A percentile compares a stretch with the other conserved stretches of the same genome.
Conservation (phyloP, 1,140 invertebrate genomes). For the Portunus trituberculatus region DNA sequence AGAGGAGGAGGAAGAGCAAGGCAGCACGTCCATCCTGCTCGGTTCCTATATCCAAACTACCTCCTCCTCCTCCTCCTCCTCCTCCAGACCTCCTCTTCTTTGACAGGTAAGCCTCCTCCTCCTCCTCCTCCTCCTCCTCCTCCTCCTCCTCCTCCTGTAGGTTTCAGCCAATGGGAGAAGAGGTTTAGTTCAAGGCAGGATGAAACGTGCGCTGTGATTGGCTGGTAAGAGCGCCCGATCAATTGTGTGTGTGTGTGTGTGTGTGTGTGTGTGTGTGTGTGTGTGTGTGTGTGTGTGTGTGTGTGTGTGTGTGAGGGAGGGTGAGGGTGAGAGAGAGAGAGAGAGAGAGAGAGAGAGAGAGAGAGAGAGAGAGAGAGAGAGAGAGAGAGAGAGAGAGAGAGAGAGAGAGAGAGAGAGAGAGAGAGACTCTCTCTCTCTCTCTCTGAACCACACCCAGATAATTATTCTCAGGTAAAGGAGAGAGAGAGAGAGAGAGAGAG, state of each 20-base stretch:
- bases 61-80: background rate
- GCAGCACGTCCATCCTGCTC: background rate
- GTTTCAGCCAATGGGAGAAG: background rate
- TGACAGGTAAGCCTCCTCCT: background rate
- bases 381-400: slow-evolving; percentile 43
- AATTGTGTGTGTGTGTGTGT: slow-evolving; percentile 22
- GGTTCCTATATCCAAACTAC: background rate
- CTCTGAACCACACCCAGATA: background rate
- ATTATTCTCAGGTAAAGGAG: background rate
- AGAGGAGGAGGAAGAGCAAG: background rate
- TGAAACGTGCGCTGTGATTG: background rate
- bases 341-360: slow-evolving; percentile 31
- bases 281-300: background rate
- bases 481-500: slow-evolving; percentile 39
- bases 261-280: slow-evolving; percentile 11
- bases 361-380: slow-evolving; percentile 18
- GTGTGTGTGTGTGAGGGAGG: background rate
- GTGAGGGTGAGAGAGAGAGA: background rate
- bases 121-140: slow-evolving; percentile 41
- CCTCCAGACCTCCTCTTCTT: background rate
- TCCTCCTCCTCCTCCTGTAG: background rate
- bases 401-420: background rate
- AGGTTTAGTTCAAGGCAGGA: background rate
- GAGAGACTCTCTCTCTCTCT: background rate
- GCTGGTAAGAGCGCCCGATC: background rate